Base-by-base conservation (phyloP, 2,888 invertebrate species). In the Diaphora mendica region DNA sequence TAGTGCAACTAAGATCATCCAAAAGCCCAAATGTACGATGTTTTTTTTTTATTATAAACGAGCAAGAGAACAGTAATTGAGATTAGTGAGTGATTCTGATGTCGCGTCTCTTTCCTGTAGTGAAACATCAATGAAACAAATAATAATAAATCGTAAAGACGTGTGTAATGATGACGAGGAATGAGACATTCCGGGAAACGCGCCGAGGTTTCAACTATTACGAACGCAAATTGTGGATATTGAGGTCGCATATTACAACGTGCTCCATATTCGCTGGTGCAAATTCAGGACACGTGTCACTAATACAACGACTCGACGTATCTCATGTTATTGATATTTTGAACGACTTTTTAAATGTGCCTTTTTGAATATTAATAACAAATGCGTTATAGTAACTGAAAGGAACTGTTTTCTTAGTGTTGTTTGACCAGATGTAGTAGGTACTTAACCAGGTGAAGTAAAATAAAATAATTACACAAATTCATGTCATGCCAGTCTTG, bases 231-330 rank as follows among this genome's bases (percentile, higher is more conserved):
- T 42, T 42, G 7, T 15, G 20, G 17, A n/a, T 42, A 67, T 67
- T 55, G 71, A 66, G 66, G 66, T 65, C 17, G 66, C 66, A 55
- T 42, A 42, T 66, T 39, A 42, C n/a, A 66, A 55, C 55, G 48
- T 30, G 67, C 48, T 48, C 67, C 48, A 67, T 20, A 13, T 48
- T 62, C 30, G 9, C 30, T 13, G 67, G 48, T 11, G 67, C 3
- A 4, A 20, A 20, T 8, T 20, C 48, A 44, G 67, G 44, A 67
- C 67, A 23, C 15, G 30, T 44, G 44, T 20, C 20, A 23, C 30
- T 62, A 17, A 62, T 11, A n/a, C 5, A 17, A 30, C 59, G 13
- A 59, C 26, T 26, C 30, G 1, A 39, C 39, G 5, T 17, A 7
- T 15, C 15, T 62, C 30, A 62, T 7, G 30, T 30, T 2, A 26